phyloP scores from a whole-genome alignment of 1,140 invertebrate genomes.

The Amyelois transitella region DNA sequence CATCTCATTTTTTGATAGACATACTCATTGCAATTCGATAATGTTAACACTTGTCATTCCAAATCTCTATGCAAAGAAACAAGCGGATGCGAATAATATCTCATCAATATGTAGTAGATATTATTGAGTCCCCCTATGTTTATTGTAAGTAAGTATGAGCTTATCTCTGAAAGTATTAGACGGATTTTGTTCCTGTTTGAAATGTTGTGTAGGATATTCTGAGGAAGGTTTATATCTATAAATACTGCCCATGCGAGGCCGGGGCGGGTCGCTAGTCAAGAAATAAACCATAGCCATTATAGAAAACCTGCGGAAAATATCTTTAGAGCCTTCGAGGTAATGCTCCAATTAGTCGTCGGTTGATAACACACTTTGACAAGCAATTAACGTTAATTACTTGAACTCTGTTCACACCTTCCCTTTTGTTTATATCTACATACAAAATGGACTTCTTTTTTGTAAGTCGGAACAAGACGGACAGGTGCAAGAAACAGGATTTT shows the following conservation, averaged over 20 bases:
- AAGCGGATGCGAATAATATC: neutral
- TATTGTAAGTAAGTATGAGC: too few species aligned
- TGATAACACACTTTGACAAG: neutral
- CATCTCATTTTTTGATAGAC: too few species aligned
- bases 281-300: neutral
- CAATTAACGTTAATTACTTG: neutral
- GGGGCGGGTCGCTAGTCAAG: too few species aligned
- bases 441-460: neutral
- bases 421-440: neutral
- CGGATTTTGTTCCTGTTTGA: too few species aligned
- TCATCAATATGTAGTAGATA: too few species aligned
- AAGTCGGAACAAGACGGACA: neutral
- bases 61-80: neutral
- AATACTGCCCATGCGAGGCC: too few species aligned
- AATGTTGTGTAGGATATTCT: too few species aligned
- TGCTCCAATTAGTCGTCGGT: neutral
- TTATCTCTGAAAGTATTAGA: too few species aligned
- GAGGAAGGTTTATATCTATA: too few species aligned
- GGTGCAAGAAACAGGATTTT: neutral
- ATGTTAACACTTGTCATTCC: neutral
- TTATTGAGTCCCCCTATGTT: too few species aligned
- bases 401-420: neutral
- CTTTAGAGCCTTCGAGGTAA: neutral
- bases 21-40: neutral
- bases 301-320: neutral